Conservation (phyloP, 92 coral and sea anemone genomes). For the Parazoanthus darwini region DNA sequence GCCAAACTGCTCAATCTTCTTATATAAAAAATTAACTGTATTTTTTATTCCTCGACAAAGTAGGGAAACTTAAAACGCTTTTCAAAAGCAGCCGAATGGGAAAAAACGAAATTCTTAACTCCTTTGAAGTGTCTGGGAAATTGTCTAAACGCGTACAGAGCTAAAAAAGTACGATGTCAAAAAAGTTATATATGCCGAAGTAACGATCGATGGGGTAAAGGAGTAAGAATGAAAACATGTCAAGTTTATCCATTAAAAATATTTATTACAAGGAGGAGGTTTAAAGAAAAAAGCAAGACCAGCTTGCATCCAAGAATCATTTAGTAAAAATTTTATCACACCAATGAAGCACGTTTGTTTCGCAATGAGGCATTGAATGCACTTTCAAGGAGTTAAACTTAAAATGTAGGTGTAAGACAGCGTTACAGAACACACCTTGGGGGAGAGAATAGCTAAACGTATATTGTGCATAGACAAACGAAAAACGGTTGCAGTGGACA, state of each 20-base stretch:
- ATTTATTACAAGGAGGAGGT: neutral
- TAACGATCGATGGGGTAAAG: neutral
- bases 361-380: constrained; percentile 38
- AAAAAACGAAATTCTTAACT: neutral
- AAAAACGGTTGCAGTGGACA: constrained; percentile 28
- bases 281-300: constrained; percentile 27
- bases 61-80: neutral
- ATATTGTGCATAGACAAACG: constrained; percentile 14
- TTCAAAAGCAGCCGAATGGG: neutral
- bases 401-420: neutral
- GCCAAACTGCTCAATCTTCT: constrained; percentile 10
- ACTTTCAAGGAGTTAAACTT: neutral
- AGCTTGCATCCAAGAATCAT: constrained; percentile 9
- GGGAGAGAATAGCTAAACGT: neutral
- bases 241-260: neutral
- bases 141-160: neutral
- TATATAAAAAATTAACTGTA: neutral
- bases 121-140: neutral
- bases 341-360: neutral
- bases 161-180: neutral
- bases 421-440: neutral
- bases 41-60: neutral
- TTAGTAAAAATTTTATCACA: neutral
- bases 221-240: neutral
- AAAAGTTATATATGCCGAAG: neutral